These are phyloP conservation scores for Sparidentex hasta DNA, from an alignment of 2,797 vertebrate species.

Conservation along the genomic window DNA sequence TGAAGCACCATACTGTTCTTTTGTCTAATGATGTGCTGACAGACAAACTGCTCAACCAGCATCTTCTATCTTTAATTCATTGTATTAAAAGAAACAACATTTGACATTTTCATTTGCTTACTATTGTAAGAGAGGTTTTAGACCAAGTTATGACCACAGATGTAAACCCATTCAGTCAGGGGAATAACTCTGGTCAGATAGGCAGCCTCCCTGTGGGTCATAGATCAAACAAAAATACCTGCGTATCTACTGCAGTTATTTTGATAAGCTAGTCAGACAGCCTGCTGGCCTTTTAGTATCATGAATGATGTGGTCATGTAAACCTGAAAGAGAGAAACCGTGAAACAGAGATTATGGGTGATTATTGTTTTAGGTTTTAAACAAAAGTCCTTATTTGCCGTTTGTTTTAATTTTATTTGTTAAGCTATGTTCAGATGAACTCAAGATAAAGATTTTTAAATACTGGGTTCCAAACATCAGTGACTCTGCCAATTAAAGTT, in stretches of 20 bases:
- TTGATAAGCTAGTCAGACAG: not conserved
- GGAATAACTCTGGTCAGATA: not conserved
- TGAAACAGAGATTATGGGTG: not conserved
- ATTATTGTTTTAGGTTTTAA: not conserved
- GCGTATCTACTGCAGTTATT: not conserved
- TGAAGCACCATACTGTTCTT: not conserved
- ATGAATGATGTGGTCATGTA: not conserved
- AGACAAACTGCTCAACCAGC: too few relatives aligned
- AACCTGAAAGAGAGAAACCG: too few relatives aligned
- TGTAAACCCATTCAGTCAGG: not conserved
- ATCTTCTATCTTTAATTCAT: too few relatives aligned
- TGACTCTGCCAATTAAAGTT: not conserved
- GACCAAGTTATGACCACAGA: not conserved
- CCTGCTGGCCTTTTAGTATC: not conserved
- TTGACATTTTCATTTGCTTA: not conserved
- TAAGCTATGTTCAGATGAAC: not conserved
- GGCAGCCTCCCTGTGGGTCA: not conserved
- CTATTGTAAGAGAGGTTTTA: not conserved
- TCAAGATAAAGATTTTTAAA: not conserved
- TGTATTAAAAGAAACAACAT: too few relatives aligned
- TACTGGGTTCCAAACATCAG: not conserved
- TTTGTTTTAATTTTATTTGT: not conserved
- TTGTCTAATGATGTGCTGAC: not conserved
- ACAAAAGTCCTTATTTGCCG: not conserved
- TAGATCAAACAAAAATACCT: not conserved